Percentiles rank a stretch among this genome's conserved stretches.
Evolutionary conservation across 53 echinoderm and acorn worm genomes (phyloP).

Genomic region (Henricia sp.): DNA sequence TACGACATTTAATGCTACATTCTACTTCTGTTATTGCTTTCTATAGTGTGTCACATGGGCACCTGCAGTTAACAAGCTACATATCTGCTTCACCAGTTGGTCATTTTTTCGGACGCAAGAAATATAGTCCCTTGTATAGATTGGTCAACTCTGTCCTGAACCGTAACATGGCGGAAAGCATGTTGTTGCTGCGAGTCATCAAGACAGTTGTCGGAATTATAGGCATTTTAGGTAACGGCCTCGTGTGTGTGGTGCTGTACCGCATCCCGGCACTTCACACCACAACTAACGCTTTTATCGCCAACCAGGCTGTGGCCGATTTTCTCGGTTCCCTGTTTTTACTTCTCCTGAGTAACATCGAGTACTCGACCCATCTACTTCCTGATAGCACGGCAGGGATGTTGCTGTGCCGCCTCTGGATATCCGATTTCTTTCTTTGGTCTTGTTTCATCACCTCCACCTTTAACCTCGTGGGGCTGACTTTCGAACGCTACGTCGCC

Average conservation of each 20-base stretch:
- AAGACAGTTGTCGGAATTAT: conserved; percentile 64
- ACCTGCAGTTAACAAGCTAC: no score
- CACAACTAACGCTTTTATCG: conserved; percentile 80
- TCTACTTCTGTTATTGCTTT: no score
- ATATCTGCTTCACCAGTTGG: no score
- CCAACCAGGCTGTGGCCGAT: conserved; percentile 83
- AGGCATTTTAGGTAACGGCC: conserved; percentile 67
- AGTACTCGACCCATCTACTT: not conserved
- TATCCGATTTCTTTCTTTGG: conserved; percentile 81
- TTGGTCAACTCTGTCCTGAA: not conserved
- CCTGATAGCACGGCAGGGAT: conserved; percentile 49
- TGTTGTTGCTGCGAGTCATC: conserved; percentile 2
- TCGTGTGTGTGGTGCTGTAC: conserved; percentile 77
- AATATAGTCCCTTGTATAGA: no score
- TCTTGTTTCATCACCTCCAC: conserved; percentile 83
- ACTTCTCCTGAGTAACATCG: conserved; percentile 40
- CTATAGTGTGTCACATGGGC: no score
- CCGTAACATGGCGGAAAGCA: conserved; percentile 22
- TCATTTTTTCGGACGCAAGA: no score
- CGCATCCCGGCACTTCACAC: conserved; percentile 63
- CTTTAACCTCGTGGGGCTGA: conserved; percentile 84
- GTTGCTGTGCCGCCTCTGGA: conserved; percentile 84
- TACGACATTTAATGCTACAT: no score
- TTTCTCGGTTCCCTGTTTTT: conserved; percentile 78
- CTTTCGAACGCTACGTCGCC: conserved; percentile 86